Evolutionary conservation across 2,888 invertebrate species (phyloP), one percentile per base, ranked within the genome.

Genomic region (Noctua fimbriata): DNA sequence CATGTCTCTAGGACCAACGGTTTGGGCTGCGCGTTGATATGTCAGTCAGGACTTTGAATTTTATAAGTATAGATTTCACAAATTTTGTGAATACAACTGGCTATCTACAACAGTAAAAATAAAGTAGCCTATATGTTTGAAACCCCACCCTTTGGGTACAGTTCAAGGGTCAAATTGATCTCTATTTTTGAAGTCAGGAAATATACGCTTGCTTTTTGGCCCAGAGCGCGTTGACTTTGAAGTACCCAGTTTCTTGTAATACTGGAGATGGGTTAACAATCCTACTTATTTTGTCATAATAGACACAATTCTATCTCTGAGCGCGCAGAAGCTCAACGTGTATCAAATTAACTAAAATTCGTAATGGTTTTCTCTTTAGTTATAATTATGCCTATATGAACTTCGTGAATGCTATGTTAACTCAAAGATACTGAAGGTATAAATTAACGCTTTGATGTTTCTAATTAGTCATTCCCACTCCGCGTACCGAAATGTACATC

Each of bases 401-500:
- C 41, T 44, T 28, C 24, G 6, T 41, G 16, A 75, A 72, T 72
- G 28, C 12, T 18, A 55, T 71, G 55, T 32, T 32, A 44, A 9
- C 32, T 75, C 14, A 75, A 10, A 16, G 10, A 70, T 24, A 55
- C 28, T 63, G 2, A n/a, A 28, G 12, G 5, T 36, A 7, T 32
- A 49, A 36, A 28, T 24, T 28, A 24, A 63, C 41, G 14, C 24
- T 65, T 52, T 66, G 16, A 55, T 41, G 9, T 32, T 63, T 63
- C 41, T 32, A 44, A n/a, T 49, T 78, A 18, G 24, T 52, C 28
- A 47, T 72, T 73, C 28, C 28, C 32, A 79, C n/a, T 74, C 58
- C 63, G 71, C 47, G 49, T 71, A 52, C 28, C n/a, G 28, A 81
- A 73, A 71, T 21, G n/a, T 28, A 41, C 28, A 74, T 72, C 73